Base-by-base conservation (phyloP, 2,113 vertebrate genomes). In the Cettia cetti region DNA sequence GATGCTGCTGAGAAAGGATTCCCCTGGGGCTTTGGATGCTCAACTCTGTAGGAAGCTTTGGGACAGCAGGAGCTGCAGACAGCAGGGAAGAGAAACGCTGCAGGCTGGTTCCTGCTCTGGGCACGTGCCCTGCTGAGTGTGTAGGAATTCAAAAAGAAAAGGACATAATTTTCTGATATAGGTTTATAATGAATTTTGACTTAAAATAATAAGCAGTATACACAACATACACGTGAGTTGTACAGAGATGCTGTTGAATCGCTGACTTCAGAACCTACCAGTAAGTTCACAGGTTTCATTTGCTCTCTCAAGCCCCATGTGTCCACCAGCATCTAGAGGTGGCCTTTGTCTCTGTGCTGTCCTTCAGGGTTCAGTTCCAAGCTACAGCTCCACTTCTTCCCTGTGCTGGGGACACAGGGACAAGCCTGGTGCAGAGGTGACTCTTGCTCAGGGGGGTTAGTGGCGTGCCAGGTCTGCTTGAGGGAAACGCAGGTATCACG, bases 121-220 rank as follows among this genome's bases (percentile, higher is more conserved):
- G 72, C 24, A 22, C 5, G 1, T 2, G 40, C 45, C 76, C 45
- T 28, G 0, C 33, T 5, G 27, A 11, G 22, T 2, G 15, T 20
- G 71, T 21, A 59, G 79, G 69, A 94, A 96, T 68, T 92, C 61
- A 96, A 80, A 85, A 79, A 92, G 70, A 85, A 79, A 96, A 84
- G 56, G 80, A 64, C 65, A 16, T 64, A 3, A 31, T 88, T 96
- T 85, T 97, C 95, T 84, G 85, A 95, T 96, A 97, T 0, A 97
- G 86, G 91, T 95, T 96, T 97, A 97, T 97, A 97, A 95, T 91
- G 90, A 82, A 54, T 92, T 97, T 95, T 91, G 93, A 96, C 92
- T 97, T 95, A 95, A 98, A 98, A 96, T 95, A 97, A 87, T 97
- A 97, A 97, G 97, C 96, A 96, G 95, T 97, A 97, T 96, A 98